A percentile compares a stretch with the other conserved stretches of the same genome.
These are phyloP conservation scores for Musca vetustissima DNA, from an alignment of 1,140 invertebrate genomes.

Conservation along the genomic window DNA sequence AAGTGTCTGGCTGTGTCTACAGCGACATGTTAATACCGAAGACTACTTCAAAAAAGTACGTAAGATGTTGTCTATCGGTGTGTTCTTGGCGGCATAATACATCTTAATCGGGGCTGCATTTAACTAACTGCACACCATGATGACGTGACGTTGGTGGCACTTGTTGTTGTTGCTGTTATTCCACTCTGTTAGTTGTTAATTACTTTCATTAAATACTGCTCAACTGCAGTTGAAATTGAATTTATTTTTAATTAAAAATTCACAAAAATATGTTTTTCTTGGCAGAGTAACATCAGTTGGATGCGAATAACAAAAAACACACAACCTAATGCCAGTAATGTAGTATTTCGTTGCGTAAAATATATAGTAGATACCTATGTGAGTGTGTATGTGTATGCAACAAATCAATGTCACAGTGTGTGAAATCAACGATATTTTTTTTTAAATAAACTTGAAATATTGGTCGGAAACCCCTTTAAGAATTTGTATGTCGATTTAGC, in stretches of 20 bases:
- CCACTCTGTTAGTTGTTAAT: slow-evolving; percentile 25
- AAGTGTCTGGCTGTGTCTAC: too few species aligned
- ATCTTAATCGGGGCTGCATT: too few species aligned
- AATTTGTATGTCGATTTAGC: too few species aligned
- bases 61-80: too few species aligned
- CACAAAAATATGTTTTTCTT: slow-evolving; percentile 27
- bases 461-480: too few species aligned
- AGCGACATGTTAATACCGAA: too few species aligned
- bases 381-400: background rate
- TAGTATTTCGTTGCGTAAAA: background rate
- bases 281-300: slow-evolving; percentile 10
- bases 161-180: slow-evolving; percentile 11
- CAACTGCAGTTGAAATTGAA: slow-evolving; percentile 29
- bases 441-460: too few species aligned
- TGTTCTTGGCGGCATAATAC: too few species aligned
- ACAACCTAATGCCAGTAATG: background rate
- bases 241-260: slow-evolving; percentile 32
- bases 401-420: too few species aligned
- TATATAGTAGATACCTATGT: background rate
- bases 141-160: background rate
- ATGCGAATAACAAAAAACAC: background rate
- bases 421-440: too few species aligned
- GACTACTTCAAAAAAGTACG: too few species aligned
- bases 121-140: too few species aligned
- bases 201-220: slow-evolving; percentile 27